Evolutionary conservation across 2,113 vertebrate species (phyloP).

Genomic region (Vimba vimba): DNA sequence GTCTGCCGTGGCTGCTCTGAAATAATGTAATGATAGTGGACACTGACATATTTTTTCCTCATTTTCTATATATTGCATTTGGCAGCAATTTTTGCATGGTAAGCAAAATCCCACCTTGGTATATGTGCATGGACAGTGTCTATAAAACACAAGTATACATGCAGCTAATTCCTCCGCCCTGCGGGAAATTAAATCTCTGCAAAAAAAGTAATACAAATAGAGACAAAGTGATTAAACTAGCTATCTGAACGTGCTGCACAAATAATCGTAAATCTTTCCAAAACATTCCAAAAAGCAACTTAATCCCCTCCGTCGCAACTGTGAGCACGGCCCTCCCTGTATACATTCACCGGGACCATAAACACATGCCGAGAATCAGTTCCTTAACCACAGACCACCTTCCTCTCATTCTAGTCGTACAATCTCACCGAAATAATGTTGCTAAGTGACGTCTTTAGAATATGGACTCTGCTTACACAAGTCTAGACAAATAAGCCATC

Average conservation of each 20-base stretch:
- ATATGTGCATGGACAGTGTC: not conserved
- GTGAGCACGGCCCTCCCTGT: not conserved
- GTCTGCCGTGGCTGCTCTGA: not conserved
- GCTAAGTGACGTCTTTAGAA: constrained; percentile 54
- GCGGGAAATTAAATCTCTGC: constrained; percentile 27
- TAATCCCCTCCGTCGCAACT: constrained; percentile 39
- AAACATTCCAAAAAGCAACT: constrained; percentile 64
- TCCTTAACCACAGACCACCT: constrained; percentile 55
- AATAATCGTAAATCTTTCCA: constrained; percentile 57
- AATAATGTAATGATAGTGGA: not conserved
- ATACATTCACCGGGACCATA: constrained; percentile 42
- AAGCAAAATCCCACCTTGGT: not conserved
- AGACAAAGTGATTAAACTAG: constrained; percentile 23
- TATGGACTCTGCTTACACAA: constrained; percentile 58
- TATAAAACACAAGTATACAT: constrained; percentile 31
- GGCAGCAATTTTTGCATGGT: no score
- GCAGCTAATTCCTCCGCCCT: constrained; percentile 2
- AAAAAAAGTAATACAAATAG: constrained; percentile 48
- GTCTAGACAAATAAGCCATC: constrained; percentile 59
- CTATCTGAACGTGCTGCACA: constrained; percentile 54
- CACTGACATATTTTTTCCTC: not conserved
- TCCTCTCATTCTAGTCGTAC: constrained; percentile 54
- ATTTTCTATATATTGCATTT: constrained; percentile 10
- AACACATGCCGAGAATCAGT: constrained; percentile 45
- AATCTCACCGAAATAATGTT: constrained; percentile 49